phyloP scores from a whole-genome alignment of 2,888 invertebrate genomes.

The Campopleginae sp. region DNA sequence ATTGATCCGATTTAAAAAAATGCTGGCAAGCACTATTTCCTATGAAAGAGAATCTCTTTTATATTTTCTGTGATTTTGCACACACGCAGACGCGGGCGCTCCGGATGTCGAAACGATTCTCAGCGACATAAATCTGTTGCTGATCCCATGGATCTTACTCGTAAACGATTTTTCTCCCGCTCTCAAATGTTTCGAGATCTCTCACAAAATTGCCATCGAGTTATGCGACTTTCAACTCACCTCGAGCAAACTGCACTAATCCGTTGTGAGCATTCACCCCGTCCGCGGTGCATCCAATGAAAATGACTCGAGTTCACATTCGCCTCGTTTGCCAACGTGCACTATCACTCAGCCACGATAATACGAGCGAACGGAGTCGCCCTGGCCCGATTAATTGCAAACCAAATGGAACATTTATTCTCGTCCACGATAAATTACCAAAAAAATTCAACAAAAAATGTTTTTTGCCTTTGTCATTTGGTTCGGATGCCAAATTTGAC shows the following conservation, averaged over 20 bases:
- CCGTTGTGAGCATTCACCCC: not conserved
- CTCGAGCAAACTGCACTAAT: not conserved
- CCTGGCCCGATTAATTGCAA: not conserved
- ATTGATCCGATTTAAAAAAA: conserved; percentile 48
- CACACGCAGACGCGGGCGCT: not conserved
- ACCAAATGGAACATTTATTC: not conserved
- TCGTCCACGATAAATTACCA: not conserved
- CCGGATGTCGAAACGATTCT: not conserved
- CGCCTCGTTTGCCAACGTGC: conserved; percentile 6
- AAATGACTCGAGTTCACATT: conserved; percentile 40
- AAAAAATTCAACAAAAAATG: not conserved
- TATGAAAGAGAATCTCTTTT: not conserved
- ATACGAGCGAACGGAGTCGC: not conserved
- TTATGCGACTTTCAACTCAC: not conserved
- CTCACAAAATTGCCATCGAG: not conserved
- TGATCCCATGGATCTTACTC: not conserved
- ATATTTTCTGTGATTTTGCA: not conserved
- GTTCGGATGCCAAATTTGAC: too few relatives aligned
- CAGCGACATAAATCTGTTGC: not conserved
- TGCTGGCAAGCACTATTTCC: not conserved
- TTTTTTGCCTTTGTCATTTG: too few relatives aligned
- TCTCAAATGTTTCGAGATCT: not conserved
- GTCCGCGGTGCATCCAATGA: conserved; percentile 6
- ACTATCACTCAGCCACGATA: not conserved
- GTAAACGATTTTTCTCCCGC: not conserved